A percentile compares a stretch with the other conserved stretches of the same genome.
Conservation (phyloP, 2,113 vertebrate genomes). For the Psammodynastes pulverulentus region DNA sequence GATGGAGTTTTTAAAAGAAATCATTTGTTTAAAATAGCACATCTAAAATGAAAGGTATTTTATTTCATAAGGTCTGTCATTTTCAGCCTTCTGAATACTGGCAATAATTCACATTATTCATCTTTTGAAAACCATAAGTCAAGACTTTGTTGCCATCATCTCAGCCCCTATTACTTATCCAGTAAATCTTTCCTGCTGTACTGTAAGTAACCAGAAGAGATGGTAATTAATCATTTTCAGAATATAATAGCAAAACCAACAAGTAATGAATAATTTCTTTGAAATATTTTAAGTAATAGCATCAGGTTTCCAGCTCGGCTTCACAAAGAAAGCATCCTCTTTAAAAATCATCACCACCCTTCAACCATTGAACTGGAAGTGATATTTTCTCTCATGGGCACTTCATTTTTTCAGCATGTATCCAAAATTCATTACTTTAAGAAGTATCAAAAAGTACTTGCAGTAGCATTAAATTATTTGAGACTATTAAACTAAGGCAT, state of each 20-base stretch:
- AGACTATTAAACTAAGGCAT: slow-evolving; percentile 38
- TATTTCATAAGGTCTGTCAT: slow-evolving; percentile 41
- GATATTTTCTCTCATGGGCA: slow-evolving; percentile 30
- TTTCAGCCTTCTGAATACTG: slow-evolving; percentile 44
- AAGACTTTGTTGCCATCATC: slow-evolving; percentile 41
- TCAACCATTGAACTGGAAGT: slow-evolving; percentile 49
- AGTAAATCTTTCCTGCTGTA: slow-evolving; percentile 40
- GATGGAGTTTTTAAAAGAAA: slow-evolving; percentile 28
- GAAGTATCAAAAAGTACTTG: slow-evolving; percentile 51
- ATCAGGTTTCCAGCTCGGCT: slow-evolving; percentile 38
- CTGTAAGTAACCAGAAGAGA: slow-evolving; percentile 39
- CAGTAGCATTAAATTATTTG: slow-evolving; percentile 50
- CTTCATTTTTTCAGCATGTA: slow-evolving; percentile 59
- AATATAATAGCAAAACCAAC: slow-evolving; percentile 43
- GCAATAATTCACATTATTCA: slow-evolving; percentile 54
- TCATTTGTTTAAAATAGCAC: slow-evolving; percentile 54
- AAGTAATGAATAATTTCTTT: slow-evolving; percentile 48
- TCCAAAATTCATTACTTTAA: slow-evolving; percentile 49
- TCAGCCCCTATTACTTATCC: slow-evolving; percentile 26
- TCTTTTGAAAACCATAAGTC: slow-evolving; percentile 51
- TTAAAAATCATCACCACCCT: slow-evolving; percentile 44
- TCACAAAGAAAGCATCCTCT: slow-evolving; percentile 49
- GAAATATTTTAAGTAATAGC: slow-evolving; percentile 46
- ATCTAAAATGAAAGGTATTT: slow-evolving; percentile 48
- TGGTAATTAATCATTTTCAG: slow-evolving; percentile 41